phyloP scores from a whole-genome alignment of 1,140 invertebrate genomes.

The Brachionus koreanus region DNA sequence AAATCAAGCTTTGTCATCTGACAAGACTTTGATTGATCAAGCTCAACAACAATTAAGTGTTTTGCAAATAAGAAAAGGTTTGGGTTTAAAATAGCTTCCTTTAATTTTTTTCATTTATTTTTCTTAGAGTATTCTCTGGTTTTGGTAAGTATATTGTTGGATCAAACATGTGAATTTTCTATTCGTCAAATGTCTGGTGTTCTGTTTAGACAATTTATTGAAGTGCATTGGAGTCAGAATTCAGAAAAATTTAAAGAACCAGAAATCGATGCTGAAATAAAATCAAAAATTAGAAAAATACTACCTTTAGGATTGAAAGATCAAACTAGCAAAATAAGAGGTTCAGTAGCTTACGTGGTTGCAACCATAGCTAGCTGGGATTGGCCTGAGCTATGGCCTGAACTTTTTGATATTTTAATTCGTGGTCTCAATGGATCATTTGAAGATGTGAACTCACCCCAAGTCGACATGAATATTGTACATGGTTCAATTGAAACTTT shows the following conservation, averaged over 20 bases:
- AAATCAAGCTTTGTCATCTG: slow-evolving; percentile 2
- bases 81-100: neutral
- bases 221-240: slow-evolving; percentile 67
- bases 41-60: slow-evolving; percentile 29
- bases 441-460: slow-evolving; percentile 51
- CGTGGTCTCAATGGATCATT: slow-evolving; percentile 59
- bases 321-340: slow-evolving; percentile 68
- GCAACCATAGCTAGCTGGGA: slow-evolving; percentile 73
- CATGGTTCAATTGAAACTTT: slow-evolving; percentile 75
- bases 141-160: slow-evolving; percentile 39
- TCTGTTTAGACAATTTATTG: slow-evolving; percentile 72
- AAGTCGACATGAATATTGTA: slow-evolving; percentile 60
- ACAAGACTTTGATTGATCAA: slow-evolving; percentile 4
- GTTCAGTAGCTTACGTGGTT: slow-evolving; percentile 70
- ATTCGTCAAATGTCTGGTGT: slow-evolving; percentile 70
- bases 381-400: slow-evolving; percentile 74
- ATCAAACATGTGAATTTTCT: slow-evolving; percentile 48
- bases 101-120: neutral
- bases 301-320: slow-evolving; percentile 68
- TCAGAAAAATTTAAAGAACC: slow-evolving; percentile 66
- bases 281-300: slow-evolving; percentile 67
- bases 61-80: slow-evolving; percentile 31
- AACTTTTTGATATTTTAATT: slow-evolving; percentile 70
- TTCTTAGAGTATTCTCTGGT: slow-evolving; percentile 26
- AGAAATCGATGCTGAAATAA: slow-evolving; percentile 63